Evolutionary conservation across 2,113 vertebrate species (phyloP).

Genomic region (Cephalopterus ornatus): DNA sequence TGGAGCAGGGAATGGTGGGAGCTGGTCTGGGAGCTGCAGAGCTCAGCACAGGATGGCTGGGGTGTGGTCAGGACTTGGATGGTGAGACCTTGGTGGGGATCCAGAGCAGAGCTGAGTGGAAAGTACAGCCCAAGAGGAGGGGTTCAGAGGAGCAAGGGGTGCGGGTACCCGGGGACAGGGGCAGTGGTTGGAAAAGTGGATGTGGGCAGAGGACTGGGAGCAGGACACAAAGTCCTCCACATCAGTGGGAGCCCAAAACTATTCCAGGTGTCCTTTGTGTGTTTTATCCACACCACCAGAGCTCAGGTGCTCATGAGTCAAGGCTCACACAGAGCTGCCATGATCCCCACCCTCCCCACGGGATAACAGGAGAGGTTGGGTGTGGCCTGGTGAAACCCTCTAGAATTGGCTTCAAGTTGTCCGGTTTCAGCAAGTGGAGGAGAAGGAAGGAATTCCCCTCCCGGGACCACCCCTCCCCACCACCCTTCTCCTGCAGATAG

Average conservation of each 20-base stretch:
- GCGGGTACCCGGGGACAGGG: fast-evolving
- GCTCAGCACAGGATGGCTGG: background rate
- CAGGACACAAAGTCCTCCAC: background rate
- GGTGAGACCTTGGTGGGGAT: background rate
- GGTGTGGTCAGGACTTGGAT: background rate
- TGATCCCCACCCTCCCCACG: background rate
- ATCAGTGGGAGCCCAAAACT: background rate
- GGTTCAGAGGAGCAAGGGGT: background rate
- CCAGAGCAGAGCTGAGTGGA: background rate
- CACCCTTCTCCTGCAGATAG: constrained; percentile 80
- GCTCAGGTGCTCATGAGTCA: too few relatives aligned
- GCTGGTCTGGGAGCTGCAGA: background rate
- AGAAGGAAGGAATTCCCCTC: background rate
- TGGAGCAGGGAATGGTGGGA: background rate
- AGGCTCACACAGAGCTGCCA: too few relatives aligned
- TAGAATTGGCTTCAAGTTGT: background rate
- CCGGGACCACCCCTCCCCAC: fast-evolving
- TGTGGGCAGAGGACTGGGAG: background rate
- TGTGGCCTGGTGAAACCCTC: background rate
- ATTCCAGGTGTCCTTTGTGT: background rate
- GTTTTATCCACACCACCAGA: background rate
- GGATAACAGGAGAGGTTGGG: background rate
- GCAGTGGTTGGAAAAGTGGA: background rate
- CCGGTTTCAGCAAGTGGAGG: background rate
- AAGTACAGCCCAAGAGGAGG: background rate